Evolutionary conservation across 2,113 vertebrate species (phyloP).

Genomic region (Eurypyga helias): DNA sequence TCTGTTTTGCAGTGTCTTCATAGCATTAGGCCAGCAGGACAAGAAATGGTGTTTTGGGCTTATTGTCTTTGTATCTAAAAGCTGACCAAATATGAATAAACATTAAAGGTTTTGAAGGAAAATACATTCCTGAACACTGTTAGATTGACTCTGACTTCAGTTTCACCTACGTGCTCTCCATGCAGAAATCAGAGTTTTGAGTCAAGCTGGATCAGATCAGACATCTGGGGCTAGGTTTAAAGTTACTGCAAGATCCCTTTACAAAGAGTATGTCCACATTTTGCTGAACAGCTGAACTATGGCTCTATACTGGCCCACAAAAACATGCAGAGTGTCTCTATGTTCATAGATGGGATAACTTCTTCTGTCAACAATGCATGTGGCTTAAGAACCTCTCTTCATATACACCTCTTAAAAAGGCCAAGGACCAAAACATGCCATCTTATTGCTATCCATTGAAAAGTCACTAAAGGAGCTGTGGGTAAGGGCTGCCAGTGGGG

Average conservation of each 20-base stretch:
- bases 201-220: not conserved
- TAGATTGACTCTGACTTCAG: not conserved
- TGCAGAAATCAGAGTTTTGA: not conserved
- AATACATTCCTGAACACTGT: not conserved
- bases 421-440: not conserved
- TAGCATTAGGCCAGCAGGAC: not conserved
- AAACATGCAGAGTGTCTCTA: not conserved
- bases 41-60: not conserved
- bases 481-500: not conserved
- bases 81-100: not conserved
- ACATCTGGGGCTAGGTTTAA: not conserved
- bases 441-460: not conserved
- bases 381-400: not conserved
- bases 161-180: not conserved
- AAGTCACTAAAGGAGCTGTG: not conserved
- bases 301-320: not conserved
- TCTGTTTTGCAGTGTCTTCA: not conserved
- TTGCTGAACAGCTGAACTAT: not conserved
- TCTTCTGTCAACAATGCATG: not conserved
- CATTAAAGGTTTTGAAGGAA: not conserved
- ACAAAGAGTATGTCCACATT: not conserved
- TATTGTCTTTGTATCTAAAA: not conserved
- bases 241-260: not conserved
- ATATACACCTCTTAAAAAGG: not conserved
- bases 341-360: not conserved